phyloP scores from a whole-genome alignment of 2,113 vertebrate species.

The Pogonocichla stellata region DNA sequence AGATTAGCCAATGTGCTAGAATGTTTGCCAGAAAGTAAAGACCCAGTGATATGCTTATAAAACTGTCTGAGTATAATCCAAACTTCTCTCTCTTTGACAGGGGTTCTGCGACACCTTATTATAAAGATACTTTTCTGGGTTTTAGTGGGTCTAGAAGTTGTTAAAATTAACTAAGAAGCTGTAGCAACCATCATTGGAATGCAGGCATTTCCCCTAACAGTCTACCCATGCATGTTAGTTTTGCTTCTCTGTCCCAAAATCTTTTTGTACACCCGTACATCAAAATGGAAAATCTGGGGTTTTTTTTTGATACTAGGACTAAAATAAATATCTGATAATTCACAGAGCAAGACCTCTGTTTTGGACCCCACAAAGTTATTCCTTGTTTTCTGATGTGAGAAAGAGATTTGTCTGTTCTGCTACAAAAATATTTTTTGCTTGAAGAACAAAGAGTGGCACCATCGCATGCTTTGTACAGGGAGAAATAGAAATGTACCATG shows the following conservation, averaged over 20 bases:
- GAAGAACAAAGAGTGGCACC: not conserved
- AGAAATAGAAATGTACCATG: not conserved
- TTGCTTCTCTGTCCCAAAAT: not conserved
- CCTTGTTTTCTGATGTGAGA: not conserved
- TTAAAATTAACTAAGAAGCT: not conserved
- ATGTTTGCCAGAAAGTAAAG: not conserved
- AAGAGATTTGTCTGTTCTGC: not conserved
- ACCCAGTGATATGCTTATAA: not conserved
- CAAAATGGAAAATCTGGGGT: not conserved
- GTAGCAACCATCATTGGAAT: not conserved
- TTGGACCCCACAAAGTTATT: not conserved
- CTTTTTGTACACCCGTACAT: not conserved
- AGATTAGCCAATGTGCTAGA: not conserved
- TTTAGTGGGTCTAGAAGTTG: not conserved
- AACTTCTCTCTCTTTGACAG: not conserved
- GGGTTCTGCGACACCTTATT: not conserved
- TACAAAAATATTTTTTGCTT: not conserved
- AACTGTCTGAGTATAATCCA: not conserved
- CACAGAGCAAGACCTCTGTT: not conserved
- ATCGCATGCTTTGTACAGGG: not conserved
- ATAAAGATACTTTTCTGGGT: not conserved
- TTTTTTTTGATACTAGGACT: fast-evolving
- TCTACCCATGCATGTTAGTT: not conserved
- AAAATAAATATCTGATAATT: not conserved
- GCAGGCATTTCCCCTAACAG: not conserved